Evolutionary conservation across 2,797 vertebrate genomes (phyloP).

Genomic region (Pteronotus mesoamericanus): DNA sequence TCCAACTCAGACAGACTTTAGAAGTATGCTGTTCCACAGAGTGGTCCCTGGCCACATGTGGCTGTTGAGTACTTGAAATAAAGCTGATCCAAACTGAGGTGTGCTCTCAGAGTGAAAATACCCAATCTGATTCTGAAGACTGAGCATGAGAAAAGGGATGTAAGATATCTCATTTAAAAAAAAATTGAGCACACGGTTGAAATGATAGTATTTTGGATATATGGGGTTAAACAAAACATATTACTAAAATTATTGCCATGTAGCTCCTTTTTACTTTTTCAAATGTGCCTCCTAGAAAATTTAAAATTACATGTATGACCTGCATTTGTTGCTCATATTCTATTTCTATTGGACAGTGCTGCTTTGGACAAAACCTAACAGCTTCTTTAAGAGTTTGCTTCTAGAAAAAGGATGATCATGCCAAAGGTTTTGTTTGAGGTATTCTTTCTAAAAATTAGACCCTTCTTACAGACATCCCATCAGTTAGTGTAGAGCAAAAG

Average conservation of each 20-base stretch:
- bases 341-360: neutral
- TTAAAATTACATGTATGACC: neutral
- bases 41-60: too few species aligned
- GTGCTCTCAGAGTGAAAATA: neutral
- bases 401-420: neutral
- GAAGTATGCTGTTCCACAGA: rapidly evolving
- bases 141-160: neutral
- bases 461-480: neutral
- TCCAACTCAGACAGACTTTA: neutral
- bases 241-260: neutral
- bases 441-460: neutral
- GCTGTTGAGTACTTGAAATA: neutral
- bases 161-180: neutral
- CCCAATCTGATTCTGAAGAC: neutral
- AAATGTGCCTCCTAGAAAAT: neutral
- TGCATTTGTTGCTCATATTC: neutral
- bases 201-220: neutral
- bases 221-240: neutral
- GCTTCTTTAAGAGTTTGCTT: neutral
- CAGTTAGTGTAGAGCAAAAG: neutral
- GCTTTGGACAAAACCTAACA: neutral
- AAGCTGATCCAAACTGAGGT: neutral
- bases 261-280: neutral
- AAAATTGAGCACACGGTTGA: neutral
- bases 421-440: neutral